A percentile compares a stretch with the other conserved stretches of the same genome.
phyloP scores from a whole-genome alignment of 2,888 invertebrate genomes.

The Amphiduros pacificus region DNA sequence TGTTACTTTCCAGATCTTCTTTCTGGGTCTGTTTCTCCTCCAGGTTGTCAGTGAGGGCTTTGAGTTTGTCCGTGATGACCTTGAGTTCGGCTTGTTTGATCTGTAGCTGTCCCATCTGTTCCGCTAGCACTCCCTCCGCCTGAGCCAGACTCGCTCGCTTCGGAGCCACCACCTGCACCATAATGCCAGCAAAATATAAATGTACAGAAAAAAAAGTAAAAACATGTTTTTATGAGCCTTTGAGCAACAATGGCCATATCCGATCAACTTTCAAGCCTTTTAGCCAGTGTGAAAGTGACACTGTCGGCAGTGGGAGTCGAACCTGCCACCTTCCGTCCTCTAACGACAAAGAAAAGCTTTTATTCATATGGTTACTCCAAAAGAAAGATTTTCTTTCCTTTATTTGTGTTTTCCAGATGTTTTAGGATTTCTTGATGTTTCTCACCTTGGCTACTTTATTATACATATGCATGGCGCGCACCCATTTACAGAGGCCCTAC shows the following conservation, averaged over 20 bases:
- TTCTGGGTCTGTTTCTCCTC: conserved; percentile 53
- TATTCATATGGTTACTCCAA: too few species aligned
- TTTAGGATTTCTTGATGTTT: too few species aligned
- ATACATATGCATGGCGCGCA: conserved; percentile 56
- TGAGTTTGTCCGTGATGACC: conserved; percentile 51
- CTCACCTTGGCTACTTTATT: conserved; percentile 55
- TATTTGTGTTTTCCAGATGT: too few species aligned
- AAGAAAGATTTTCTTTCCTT: too few species aligned
- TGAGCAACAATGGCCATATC: too few species aligned
- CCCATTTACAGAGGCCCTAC: conserved; percentile 59
- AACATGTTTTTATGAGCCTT: neutral
- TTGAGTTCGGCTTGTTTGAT: conserved; percentile 52
- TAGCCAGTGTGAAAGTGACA: too few species aligned
- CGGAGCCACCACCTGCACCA: conserved; percentile 57
- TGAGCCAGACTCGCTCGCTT: conserved; percentile 49
- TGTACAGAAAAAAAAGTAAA: neutral
- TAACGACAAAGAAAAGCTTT: too few species aligned
- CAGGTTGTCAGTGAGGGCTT: conserved; percentile 48
- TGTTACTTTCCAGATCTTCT: conserved; percentile 56
- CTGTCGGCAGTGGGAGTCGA: too few species aligned
- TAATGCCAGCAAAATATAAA: too few species aligned
- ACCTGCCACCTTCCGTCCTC: too few species aligned
- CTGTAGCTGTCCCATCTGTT: conserved; percentile 49
- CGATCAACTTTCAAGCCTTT: too few species aligned
- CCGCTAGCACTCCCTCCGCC: conserved; percentile 46